Percentiles rank a stretch among this genome's conserved stretches.
Conservation (phyloP, 1,140 invertebrate species). For the Sminthurinus signatus region DNA sequence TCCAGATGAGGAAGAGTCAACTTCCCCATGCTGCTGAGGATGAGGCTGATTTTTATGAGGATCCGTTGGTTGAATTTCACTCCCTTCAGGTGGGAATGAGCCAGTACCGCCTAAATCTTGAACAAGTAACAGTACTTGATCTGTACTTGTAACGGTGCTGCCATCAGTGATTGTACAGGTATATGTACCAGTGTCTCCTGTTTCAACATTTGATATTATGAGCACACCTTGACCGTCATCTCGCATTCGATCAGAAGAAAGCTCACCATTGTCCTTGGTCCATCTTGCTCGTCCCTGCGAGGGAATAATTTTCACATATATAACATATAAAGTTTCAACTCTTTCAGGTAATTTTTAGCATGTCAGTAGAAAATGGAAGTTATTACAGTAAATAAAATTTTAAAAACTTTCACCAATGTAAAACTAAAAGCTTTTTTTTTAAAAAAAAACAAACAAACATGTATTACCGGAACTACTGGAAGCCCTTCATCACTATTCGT, state of each 20-base stretch:
- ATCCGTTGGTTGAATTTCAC: too few species aligned
- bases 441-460: conserved; percentile 34
- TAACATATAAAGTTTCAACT: too few species aligned
- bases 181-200: conserved; percentile 78
- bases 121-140: conserved; percentile 43
- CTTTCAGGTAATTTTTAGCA: too few species aligned
- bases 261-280: conserved; percentile 65
- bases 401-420: too few species aligned
- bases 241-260: conserved; percentile 59
- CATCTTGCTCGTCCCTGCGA: conserved; percentile 54
- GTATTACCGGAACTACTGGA: conserved; percentile 49
- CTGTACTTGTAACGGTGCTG: conserved; percentile 25
- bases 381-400: too few species aligned
- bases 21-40: too few species aligned
- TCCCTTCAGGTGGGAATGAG: conserved; percentile 60
- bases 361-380: too few species aligned
- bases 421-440: background rate
- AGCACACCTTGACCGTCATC: conserved; percentile 65
- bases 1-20: too few species aligned
- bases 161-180: conserved; percentile 61
- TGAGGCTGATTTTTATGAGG: too few species aligned
- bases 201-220: conserved; percentile 64
- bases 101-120: conserved; percentile 63
- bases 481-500: conserved; percentile 54
- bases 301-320: background rate